Percentiles rank a stretch among this genome's conserved stretches.
Evolutionary conservation across 2,797 vertebrate genomes (phyloP).

Genomic region (Cygnus olor): DNA sequence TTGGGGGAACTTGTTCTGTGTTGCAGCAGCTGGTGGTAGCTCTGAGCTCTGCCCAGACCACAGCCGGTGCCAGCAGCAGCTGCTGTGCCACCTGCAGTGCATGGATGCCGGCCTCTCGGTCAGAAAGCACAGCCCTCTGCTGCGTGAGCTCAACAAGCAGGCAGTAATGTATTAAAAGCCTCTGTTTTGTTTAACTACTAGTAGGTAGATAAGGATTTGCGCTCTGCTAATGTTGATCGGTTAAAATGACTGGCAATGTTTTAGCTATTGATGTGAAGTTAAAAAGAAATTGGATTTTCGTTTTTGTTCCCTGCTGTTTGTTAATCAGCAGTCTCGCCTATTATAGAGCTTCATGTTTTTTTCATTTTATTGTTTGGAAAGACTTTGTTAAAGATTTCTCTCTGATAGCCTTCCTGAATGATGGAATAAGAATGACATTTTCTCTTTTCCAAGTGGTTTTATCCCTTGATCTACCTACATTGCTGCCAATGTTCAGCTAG

Average conservation of each 20-base stretch:
- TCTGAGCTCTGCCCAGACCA: background rate
- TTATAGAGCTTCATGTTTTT: background rate
- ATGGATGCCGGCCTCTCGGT: background rate
- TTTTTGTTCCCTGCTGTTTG: background rate
- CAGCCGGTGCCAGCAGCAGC: background rate
- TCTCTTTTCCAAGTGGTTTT: background rate
- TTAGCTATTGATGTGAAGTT: background rate
- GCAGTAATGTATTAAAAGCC: background rate
- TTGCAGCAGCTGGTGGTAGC: background rate
- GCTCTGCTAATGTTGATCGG: background rate
- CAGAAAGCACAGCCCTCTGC: background rate
- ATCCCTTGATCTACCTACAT: background rate
- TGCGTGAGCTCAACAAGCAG: background rate
- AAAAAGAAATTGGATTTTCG: background rate
- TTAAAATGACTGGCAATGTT: background rate
- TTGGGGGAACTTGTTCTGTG: background rate
- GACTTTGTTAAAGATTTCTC: background rate
- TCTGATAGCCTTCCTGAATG: background rate
- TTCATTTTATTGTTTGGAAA: background rate
- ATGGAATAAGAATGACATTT: background rate
- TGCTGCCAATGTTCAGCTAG: background rate
- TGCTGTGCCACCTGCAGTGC: background rate
- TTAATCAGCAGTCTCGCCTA: accelerated
- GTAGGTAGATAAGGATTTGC: background rate
- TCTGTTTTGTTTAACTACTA: background rate